These are phyloP conservation scores for Aphidoletes aphidimyza DNA, from an alignment of 2,888 invertebrate species.

Conservation along the genomic window DNA sequence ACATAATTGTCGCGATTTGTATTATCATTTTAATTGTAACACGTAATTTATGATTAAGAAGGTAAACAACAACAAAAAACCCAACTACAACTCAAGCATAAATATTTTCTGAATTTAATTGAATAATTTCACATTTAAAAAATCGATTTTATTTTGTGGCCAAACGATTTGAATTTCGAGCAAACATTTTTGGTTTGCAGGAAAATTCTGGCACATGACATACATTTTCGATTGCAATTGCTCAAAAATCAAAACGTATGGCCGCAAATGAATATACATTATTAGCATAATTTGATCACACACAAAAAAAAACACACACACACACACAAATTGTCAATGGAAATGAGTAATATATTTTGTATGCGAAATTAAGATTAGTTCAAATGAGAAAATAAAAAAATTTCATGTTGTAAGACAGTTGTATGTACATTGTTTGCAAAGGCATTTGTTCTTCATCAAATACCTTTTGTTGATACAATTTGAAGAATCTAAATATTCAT, in stretches of 20 bases:
- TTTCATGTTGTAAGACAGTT: background rate
- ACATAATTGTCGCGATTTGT: conserved; percentile 10
- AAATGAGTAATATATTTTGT: conserved; percentile 44
- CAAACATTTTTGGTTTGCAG: no score
- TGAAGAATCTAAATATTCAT: no score
- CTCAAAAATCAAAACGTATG: no score
- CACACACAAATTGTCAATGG: background rate
- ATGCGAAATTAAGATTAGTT: conserved; percentile 1
- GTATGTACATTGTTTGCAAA: no score
- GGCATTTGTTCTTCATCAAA: no score
- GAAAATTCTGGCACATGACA: no score
- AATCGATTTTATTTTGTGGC: no score
- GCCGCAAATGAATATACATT: background rate
- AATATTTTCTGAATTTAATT: background rate
- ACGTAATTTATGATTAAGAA: background rate
- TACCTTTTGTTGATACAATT: no score
- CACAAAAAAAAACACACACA: no score
- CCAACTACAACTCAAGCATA: background rate
- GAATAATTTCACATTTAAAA: conserved; percentile 5
- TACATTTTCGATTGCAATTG: no score
- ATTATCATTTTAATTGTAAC: conserved; percentile 18
- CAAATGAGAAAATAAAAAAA: background rate
- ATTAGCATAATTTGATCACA: background rate
- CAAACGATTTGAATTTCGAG: no score
- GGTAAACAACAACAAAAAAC: no score